Evolutionary conservation across 2,113 vertebrate genomes (phyloP).

Genomic region (Brevimyrus niger): DNA sequence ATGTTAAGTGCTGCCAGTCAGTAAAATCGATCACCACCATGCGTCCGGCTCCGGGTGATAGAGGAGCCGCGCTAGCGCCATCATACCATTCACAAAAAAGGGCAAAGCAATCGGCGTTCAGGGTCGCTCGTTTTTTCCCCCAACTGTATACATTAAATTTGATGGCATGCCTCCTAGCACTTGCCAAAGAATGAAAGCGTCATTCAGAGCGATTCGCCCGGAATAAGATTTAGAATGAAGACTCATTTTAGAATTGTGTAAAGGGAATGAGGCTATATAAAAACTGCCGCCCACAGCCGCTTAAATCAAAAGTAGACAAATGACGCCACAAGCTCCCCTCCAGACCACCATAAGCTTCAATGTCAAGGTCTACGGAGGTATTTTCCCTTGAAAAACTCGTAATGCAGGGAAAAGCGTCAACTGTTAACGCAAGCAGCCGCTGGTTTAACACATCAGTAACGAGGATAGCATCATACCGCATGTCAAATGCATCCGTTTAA

Average conservation of each 20-base stretch:
- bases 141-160: neutral
- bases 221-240: neutral
- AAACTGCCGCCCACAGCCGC: neutral
- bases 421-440: neutral
- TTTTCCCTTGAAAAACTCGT: neutral
- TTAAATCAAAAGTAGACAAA: neutral
- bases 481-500: neutral
- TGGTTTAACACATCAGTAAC: neutral
- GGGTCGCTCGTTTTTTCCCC: neutral
- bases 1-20: conserved; percentile 40
- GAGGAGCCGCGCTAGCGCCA: neutral
- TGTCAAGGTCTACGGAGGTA: neutral
- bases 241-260: neutral
- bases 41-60: neutral
- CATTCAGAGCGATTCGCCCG: neutral
- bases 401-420: neutral
- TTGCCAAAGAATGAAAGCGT: neutral
- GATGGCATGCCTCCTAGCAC: neutral
- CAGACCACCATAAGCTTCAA: neutral
- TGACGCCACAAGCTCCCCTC: neutral
- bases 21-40: neutral
- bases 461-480: neutral
- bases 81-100: neutral
- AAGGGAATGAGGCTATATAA: neutral
- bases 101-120: neutral